These are phyloP conservation scores for Danionella cerebrum DNA, from an alignment of 2,113 vertebrate genomes.

Conservation along the genomic window DNA sequence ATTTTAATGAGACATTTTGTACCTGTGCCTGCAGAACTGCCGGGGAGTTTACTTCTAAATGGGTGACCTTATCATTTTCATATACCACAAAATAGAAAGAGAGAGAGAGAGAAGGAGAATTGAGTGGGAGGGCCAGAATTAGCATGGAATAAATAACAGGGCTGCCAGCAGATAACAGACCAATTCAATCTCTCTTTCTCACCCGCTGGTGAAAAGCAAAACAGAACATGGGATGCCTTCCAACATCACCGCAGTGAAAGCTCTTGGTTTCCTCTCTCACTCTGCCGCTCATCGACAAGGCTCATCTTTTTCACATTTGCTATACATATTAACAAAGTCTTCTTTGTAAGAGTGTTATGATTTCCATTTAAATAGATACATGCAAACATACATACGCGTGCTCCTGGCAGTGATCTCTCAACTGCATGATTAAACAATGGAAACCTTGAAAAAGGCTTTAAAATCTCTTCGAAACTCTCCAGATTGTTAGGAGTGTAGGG, in stretches of 20 bases:
- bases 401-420: background rate
- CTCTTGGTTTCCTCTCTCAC: constrained; percentile 2
- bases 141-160: constrained; percentile 52
- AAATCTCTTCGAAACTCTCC: background rate
- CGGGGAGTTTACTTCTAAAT: background rate
- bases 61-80: background rate
- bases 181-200: constrained; percentile 49
- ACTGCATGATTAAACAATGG: background rate
- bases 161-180: constrained; percentile 47
- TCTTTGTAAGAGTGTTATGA: constrained; percentile 29
- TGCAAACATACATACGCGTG: constrained; percentile 5
- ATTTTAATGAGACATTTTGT: background rate
- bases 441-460: constrained; percentile 5
- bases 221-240: constrained; percentile 32
- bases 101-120: background rate
- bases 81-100: background rate
- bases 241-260: constrained; percentile 28
- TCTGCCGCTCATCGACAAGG: background rate
- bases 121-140: constrained; percentile 52
- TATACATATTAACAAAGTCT: constrained; percentile 52
- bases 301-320: constrained; percentile 43
- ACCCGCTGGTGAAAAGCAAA: constrained; percentile 44
- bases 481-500: background rate
- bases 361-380: constrained; percentile 36
- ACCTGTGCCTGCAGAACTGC: background rate